phyloP scores from a whole-genome alignment of 2,888 invertebrate genomes.

The Tenthredo mesomela region DNA sequence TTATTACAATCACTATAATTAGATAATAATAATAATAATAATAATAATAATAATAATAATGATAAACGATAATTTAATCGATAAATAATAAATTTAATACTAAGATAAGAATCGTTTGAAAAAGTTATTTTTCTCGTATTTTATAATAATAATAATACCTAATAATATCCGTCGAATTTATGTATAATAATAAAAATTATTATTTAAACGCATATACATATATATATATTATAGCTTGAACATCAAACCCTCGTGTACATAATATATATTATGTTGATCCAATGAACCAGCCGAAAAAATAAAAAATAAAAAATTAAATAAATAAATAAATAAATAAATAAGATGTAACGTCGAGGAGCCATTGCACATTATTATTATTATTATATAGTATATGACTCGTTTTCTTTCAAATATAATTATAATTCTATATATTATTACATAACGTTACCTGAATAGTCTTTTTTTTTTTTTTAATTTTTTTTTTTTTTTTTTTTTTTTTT shows the following conservation, averaged over 20 bases:
- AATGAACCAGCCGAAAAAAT: slow-evolving; percentile 72
- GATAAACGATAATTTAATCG: not conserved
- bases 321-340: slow-evolving; percentile 62
- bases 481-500: slow-evolving; percentile 16
- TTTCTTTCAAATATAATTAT: not conserved
- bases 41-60: slow-evolving; percentile 3
- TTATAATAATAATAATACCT: slow-evolving; percentile 7
- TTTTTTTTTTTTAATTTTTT: not conserved
- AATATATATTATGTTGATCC: slow-evolving; percentile 67
- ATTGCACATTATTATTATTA: slow-evolving; percentile 34
- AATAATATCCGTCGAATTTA: slow-evolving; percentile 22
- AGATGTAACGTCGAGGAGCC: slow-evolving; percentile 58
- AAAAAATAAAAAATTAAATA: slow-evolving; percentile 55
- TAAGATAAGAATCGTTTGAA: not conserved
- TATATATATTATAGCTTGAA: slow-evolving; percentile 32
- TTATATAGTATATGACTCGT: slow-evolving; percentile 47
- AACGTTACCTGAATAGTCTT: slow-evolving; percentile 59
- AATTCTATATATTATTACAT: slow-evolving; percentile 10
- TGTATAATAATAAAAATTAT: not conserved
- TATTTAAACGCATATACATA: slow-evolving; percentile 8
- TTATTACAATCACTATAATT: slow-evolving; percentile 17
- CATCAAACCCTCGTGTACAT: slow-evolving; percentile 46
- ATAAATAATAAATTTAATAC: not conserved
- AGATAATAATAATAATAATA: slow-evolving; percentile 10
- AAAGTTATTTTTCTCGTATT: not conserved